These are phyloP conservation scores for Papilio polytes DNA, from an alignment of 1,140 invertebrate genomes.

Conservation along the genomic window DNA sequence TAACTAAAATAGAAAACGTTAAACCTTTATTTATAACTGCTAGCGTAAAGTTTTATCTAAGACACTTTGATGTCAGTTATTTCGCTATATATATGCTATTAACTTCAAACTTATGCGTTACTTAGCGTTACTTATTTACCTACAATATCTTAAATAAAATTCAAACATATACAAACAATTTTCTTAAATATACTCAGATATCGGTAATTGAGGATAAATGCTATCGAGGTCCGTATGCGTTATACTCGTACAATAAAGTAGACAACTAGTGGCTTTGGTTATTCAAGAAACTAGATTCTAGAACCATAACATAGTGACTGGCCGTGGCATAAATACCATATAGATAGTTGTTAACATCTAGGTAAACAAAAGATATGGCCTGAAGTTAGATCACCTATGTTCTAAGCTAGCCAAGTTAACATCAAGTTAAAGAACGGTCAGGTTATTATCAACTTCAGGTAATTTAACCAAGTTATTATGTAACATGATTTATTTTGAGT, in stretches of 20 bases:
- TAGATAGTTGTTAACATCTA: slow-evolving; percentile 18
- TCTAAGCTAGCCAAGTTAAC: background rate
- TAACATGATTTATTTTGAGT: too few species aligned
- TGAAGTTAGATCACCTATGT: background rate
- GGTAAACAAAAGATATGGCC: slow-evolving; percentile 32
- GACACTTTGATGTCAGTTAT: background rate
- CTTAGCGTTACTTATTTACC: background rate
- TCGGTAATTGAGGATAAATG: slow-evolving; percentile 15
- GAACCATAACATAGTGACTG: slow-evolving; percentile 20
- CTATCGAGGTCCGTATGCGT: background rate
- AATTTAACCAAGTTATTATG: background rate
- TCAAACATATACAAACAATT: slow-evolving; percentile 4
- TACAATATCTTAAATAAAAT: background rate
- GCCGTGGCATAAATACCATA: slow-evolving; percentile 42
- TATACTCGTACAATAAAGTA: slow-evolving; percentile 7
- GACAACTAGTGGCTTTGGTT: slow-evolving; percentile 20
- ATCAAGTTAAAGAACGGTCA: too few species aligned
- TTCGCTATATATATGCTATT: background rate
- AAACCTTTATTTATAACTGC: slow-evolving; percentile 1
- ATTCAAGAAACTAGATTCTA: slow-evolving; percentile 31
- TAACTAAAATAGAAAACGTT: slow-evolving; percentile 10
- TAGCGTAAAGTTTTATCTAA: background rate
- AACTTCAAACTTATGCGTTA: background rate
- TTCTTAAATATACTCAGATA: background rate
- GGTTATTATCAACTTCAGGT: background rate